Base-by-base conservation (phyloP, 2,888 invertebrate species). In the Cephus rjabovi region DNA sequence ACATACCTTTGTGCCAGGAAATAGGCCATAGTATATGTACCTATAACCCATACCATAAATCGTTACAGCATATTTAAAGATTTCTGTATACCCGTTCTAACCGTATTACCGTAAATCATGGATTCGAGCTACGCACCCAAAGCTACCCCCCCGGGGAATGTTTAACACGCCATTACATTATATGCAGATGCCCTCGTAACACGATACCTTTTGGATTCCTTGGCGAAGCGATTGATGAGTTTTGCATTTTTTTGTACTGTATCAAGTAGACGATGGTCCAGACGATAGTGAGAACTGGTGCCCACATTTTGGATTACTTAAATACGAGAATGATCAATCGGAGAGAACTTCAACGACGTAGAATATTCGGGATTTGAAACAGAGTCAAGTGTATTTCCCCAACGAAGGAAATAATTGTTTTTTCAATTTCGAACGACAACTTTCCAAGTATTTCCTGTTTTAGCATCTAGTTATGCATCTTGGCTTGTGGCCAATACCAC, bases 211-310 rank as follows among this genome's bases (percentile, higher is more conserved):
- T 56, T 56, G 56, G 1, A 56, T 56, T 56, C 56, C 70, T 74
- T 40, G 69, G 74, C 73, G 34, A 34, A n/a, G 35, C n/a, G 30
- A 12, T 73, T 11, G 34, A 30, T 77, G 75, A 30, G 68, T 76
- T 78, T 75, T 37, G 31, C 34, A 71, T 69, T 40, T 83, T 83
- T 82, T 76, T 84, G 34, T 74, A 84, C 75, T 87, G 85, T 76
- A 88, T 75, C 56, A 88, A 68, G 75, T 89, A 88, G 78, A 84
- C 79, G 73, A 89, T 81, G 9, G 84, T 76, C 89, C 89, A 89
- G 37, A 86, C 75, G 23, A 88, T 82, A 34, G 86, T 86, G 69
- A 89, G 82, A 23, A 89, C 81, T 23, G 89, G 88, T 37, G 85
- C 79, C 89, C 89, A 89, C 89, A 89, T 88, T n/a, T 82, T 76